Evolutionary conservation across 2,113 vertebrate genomes (phyloP).

Genomic region (Peromyscus polionotus): DNA sequence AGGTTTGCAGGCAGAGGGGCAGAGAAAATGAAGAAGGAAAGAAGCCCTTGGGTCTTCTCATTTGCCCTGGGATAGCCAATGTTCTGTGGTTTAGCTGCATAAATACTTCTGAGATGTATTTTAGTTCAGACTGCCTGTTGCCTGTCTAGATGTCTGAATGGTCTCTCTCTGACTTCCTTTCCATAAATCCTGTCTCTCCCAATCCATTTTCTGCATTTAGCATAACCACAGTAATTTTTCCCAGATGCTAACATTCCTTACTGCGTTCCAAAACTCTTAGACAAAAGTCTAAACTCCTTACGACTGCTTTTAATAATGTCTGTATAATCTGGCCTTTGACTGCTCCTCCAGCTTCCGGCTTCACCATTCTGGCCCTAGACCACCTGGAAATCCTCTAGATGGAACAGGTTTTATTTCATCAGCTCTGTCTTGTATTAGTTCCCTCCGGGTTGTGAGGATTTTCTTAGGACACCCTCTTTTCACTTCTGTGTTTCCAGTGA

Average conservation of each 20-base stretch:
- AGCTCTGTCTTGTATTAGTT: background rate
- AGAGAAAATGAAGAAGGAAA: background rate
- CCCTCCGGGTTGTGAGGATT: background rate
- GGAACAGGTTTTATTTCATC: background rate
- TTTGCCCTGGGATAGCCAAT: slow-evolving; percentile 9
- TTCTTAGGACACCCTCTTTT: background rate
- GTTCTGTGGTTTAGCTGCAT: background rate
- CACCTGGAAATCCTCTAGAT: background rate
- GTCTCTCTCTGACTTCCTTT: background rate
- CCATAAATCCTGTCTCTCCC: slow-evolving; percentile 24
- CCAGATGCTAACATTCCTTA: slow-evolving; percentile 47
- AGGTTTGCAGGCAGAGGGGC: background rate
- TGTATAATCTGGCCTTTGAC: background rate
- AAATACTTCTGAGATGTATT: slow-evolving; percentile 50
- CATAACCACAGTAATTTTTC: slow-evolving; percentile 17
- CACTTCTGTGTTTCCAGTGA: background rate
- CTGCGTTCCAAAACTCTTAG: slow-evolving; percentile 1
- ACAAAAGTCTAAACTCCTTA: background rate
- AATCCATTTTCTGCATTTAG: background rate
- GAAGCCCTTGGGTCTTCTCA: background rate
- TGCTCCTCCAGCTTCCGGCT: background rate
- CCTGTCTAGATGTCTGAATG: background rate
- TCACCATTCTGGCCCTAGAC: background rate
- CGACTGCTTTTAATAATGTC: background rate
- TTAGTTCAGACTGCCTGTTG: background rate